Evolutionary conservation across 2,113 vertebrate species (phyloP).

Genomic region (Pelusios castaneus): DNA sequence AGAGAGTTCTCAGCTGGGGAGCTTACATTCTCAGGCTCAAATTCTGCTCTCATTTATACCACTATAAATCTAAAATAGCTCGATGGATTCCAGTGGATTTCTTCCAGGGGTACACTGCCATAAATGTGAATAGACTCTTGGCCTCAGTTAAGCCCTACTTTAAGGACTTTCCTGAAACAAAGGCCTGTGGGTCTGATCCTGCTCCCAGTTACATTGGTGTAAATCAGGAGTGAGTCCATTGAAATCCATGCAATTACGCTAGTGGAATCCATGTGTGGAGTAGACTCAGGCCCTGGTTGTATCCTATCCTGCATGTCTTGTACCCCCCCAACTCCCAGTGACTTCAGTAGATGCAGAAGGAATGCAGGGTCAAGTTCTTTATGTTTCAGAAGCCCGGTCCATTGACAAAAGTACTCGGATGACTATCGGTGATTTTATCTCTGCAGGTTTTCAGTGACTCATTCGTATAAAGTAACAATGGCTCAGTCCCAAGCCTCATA

Average conservation of each 20-base stretch:
- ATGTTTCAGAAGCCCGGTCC: conserved; percentile 19
- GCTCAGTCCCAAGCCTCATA: conserved; percentile 25
- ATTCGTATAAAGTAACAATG: conserved; percentile 40
- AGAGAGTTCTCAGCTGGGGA: neutral
- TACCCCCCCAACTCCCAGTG: neutral
- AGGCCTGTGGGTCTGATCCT: conserved; percentile 16
- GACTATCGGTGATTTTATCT: conserved; percentile 11
- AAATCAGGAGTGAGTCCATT: neutral
- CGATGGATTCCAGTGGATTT: conserved; percentile 16
- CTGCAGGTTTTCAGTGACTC: conserved; percentile 32
- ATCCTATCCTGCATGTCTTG: neutral
- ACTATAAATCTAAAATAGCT: neutral
- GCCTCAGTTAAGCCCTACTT: neutral
- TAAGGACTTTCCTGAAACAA: conserved; percentile 10
- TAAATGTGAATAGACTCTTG: neutral
- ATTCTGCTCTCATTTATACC: neutral
- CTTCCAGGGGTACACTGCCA: neutral
- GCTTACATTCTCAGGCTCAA: neutral
- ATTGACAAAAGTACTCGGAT: conserved; percentile 23
- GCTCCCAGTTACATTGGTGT: neutral
- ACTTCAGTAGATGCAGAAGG: conserved; percentile 15
- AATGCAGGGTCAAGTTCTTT: conserved; percentile 14
- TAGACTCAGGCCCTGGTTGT: neutral
- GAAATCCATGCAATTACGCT: neutral
- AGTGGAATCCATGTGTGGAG: neutral